Conservation (phyloP, 2,113 vertebrate genomes). For the Elanus axillaris region DNA sequence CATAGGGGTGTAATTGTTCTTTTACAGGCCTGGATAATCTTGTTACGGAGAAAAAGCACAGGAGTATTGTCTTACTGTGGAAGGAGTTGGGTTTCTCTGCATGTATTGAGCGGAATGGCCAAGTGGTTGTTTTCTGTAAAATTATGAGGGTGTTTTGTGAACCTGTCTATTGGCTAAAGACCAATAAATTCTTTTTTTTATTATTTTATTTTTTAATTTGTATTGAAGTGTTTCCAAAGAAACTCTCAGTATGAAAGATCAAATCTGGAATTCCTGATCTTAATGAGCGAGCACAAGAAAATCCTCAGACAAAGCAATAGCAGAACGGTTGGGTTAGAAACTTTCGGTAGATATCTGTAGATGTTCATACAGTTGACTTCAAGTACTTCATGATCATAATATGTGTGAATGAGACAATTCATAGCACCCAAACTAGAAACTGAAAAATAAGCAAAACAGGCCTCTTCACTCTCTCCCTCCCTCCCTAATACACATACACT, state of each 20-base stretch:
- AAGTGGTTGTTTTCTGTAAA: not conserved
- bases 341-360: not conserved
- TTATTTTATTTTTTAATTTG: not conserved
- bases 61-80: not conserved
- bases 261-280: not conserved
- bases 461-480: not conserved
- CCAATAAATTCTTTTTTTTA: rapidly evolving
- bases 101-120: not conserved
- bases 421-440: not conserved
- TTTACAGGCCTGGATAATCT: not conserved
- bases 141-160: not conserved
- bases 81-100: not conserved
- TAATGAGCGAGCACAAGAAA: not conserved
- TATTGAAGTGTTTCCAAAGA: not conserved
- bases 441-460: not conserved
- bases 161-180: not conserved
- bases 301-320: not conserved
- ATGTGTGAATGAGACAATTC: not conserved
- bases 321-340: not conserved
- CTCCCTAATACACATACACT: too few relatives aligned
- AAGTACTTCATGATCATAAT: not conserved
- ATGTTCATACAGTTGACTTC: not conserved
- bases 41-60: not conserved
- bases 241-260: not conserved
- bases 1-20: not conserved